phyloP scores from a whole-genome alignment of 2,797 vertebrate genomes.

The Sphaeramia orbicularis region DNA sequence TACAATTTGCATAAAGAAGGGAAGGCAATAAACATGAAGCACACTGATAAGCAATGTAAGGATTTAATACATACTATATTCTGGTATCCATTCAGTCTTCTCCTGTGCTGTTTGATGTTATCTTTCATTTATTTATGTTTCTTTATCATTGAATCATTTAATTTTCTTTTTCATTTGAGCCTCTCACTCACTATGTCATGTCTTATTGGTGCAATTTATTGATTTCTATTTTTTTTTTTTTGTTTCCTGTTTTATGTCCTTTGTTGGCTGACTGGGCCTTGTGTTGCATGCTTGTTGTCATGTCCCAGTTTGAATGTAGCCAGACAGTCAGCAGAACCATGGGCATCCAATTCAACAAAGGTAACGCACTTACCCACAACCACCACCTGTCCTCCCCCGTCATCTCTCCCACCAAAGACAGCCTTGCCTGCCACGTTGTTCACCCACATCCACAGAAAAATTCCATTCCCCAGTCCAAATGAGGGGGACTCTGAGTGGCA shows the following conservation, averaged over 20 bases:
- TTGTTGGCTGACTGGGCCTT: conserved; percentile 70
- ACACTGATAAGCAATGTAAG: background rate
- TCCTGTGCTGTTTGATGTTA: conserved; percentile 44
- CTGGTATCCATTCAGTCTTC: conserved; percentile 74
- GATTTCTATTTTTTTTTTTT: conserved; percentile 52
- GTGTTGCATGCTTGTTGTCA: conserved; percentile 82
- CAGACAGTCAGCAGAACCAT: conserved; percentile 83
- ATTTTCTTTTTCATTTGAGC: conserved; percentile 45
- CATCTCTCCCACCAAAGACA: conserved; percentile 44
- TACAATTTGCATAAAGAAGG: conserved; percentile 10
- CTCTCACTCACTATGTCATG: conserved; percentile 49
- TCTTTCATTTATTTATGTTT: conserved; percentile 38
- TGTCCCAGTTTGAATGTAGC: conserved; percentile 87
- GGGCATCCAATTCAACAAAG: conserved; percentile 84
- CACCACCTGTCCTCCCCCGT: conserved; percentile 52
- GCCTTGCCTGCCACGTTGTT: conserved; percentile 40
- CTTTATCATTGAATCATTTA: conserved; percentile 55
- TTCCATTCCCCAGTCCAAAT: conserved; percentile 54
- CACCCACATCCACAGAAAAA: conserved; percentile 53
- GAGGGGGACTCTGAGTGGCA: conserved; percentile 50
- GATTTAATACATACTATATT: conserved; percentile 38
- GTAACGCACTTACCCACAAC: conserved; percentile 75
- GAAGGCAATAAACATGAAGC: conserved; percentile 14
- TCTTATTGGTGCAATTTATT: conserved; percentile 65
- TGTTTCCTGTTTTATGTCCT: conserved; percentile 61